Base-by-base conservation (phyloP, 2,113 vertebrate genomes). In the Aix galericulata region DNA sequence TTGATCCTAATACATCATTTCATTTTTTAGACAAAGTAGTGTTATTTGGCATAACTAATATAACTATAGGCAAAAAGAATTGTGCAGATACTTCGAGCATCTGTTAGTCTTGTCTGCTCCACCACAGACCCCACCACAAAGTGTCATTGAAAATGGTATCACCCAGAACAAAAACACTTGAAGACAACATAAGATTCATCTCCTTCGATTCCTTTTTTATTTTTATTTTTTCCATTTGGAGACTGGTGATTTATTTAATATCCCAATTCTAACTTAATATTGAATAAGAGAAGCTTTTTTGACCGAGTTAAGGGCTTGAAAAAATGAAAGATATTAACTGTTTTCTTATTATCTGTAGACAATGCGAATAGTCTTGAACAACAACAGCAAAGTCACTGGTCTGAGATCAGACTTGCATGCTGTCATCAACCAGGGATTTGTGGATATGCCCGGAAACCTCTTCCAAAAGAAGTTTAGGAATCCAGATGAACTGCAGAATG, bases 341-440 rank as follows among this genome's bases (percentile, higher is more conserved):
- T 18, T 81, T 83, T 86, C 75, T 94, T 73, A 7, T 85, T 36
- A 59, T 82, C 76, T 80, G 15, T 91, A 97, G 97, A 96, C 97
- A 59, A 95, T 98, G 93, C 97, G 89, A 80, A 85, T 36, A 82
- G 86, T 98, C 38, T 87, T 98, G 86, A 96, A 80, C 67, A 96
- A 91, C 86, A 89, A 64, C 91, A 93, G 82, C 79, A 88, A 69
- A 53, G 93, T 96, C 79, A 80, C 44, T 81, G 64, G 95, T 95
- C 75, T 98, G 88, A 88, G 78, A 67, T 91, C 93, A 3, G 93
- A 97, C 38, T 92, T 98, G 60, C 56, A 66, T 13, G 80, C 94
- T 69, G 75, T 98, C 80, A 40, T 97, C 67, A 32, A 9, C 23
- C 88, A 96, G 60, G 95, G 86, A 32, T 31, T 94, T 55, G 75